Base-by-base conservation (phyloP, 2,797 vertebrate species). In the Poeciliopsis turneri region DNA sequence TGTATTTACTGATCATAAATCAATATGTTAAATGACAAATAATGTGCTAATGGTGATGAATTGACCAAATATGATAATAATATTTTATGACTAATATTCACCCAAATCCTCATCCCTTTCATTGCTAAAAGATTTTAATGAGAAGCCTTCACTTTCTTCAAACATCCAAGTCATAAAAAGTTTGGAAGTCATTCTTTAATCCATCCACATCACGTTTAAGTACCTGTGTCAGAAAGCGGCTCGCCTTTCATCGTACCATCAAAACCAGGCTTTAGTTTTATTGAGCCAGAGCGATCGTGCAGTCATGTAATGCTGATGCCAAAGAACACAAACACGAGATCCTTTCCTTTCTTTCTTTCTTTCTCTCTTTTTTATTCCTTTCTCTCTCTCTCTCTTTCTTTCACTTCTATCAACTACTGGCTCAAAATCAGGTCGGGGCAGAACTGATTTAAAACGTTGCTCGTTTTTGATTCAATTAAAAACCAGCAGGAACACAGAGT, bases 211-310 rank as follows among this genome's bases (percentile, higher is more conserved):
- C 30, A 9, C 8, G 11, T 18, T 66, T 36, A 23, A 66, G 16
- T 30, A 8, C 5, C 6, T 4, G 33, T 39, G 33, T 66, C 33
- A 66, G 7, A 39, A 39, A 5, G 9, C 0, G 6, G 18, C 36
- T 61, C 2, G 4, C 2, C 16, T 61, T 33, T 16, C 33, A 33
- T 15, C 6, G 15, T 33, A 18, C 59, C 5, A 43, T 25, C 20
- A 41, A 73, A 76, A 69, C 70, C n/a, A 47, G 70, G 75, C 12
- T 72, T 33, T 73, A 74, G 49, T 79, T 79, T 81, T 53, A 71
- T 13, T 61, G 33, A n/a, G 70, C 43, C 43, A 74, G 69, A 74
- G 18, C 20, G 33, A 53, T 84, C 23, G 46, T 66, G 46, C 61
- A 12, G 5, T 70, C 5, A 68, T 11, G 81, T 79, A 59, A 72